phyloP scores from a whole-genome alignment of 2,888 invertebrate species.

The Galerucella pusilla region DNA sequence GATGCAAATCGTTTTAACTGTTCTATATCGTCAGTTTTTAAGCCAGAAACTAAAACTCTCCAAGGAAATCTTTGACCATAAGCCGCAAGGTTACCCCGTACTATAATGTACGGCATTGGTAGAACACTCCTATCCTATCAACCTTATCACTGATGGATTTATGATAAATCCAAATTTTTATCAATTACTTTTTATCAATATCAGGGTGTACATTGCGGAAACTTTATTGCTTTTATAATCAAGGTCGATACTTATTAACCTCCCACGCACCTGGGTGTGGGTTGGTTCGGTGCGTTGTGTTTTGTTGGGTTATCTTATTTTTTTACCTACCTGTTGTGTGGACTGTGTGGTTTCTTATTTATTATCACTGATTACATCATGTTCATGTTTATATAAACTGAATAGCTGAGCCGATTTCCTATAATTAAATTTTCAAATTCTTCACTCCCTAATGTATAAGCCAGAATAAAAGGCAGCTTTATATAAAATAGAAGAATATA shows the following conservation, averaged over 20 bases:
- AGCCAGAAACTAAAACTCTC: conserved; percentile 87
- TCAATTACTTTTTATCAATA: background rate
- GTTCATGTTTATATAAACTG: no score
- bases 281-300: background rate
- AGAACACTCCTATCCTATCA: background rate
- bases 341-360: background rate
- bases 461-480: no score
- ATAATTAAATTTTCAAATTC: no score
- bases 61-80: conserved; percentile 89
- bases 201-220: conserved; percentile 2
- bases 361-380: no score
- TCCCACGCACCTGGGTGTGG: conserved; percentile 2
- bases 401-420: no score
- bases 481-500: no score
- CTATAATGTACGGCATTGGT: conserved; percentile 89
- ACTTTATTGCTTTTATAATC: background rate
- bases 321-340: conserved; percentile 25
- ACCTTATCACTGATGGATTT: conserved; percentile 11
- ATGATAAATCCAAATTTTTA: background rate
- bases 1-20: conserved; percentile 85
- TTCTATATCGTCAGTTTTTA: conserved; percentile 86
- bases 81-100: conserved; percentile 88
- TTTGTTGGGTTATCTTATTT: background rate
- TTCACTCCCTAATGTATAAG: no score
- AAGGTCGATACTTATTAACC: conserved; percentile 17